Evolutionary conservation across 53 echinoderm and acorn worm species (phyloP).

Genomic region (Crossaster papposus): DNA sequence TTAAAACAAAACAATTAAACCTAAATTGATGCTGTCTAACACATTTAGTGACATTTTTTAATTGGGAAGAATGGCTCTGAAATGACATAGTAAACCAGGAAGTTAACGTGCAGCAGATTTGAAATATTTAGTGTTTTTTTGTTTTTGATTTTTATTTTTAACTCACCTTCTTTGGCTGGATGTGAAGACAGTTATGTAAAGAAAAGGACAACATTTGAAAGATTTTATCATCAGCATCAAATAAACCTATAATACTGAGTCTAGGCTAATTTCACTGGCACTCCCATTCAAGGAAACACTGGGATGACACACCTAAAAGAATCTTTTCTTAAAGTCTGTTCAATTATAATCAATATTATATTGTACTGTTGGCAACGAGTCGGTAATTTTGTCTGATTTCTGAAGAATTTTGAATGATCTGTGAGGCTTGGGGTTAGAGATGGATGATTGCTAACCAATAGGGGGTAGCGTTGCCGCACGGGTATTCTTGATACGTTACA

Average conservation of each 20-base stretch:
- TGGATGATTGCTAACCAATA: no score
- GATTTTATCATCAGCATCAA: constrained; percentile 26
- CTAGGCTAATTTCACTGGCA: not conserved
- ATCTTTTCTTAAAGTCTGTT: not conserved
- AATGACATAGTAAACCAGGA: not conserved
- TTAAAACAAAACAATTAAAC: no score
- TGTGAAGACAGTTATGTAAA: constrained; percentile 24
- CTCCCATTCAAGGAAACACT: not conserved
- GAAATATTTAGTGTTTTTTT: not conserved
- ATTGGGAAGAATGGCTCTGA: not conserved
- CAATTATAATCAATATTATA: no score
- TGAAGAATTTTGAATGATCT: no score
- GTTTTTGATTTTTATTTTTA: not conserved
- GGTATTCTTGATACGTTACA: no score
- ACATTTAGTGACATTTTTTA: not conserved
- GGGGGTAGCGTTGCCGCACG: no score
- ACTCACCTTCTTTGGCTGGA: constrained; percentile 56
- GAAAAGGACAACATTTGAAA: constrained; percentile 18
- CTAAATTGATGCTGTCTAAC: no score
- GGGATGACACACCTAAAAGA: not conserved
- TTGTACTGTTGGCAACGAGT: no score
- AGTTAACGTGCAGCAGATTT: constrained; percentile 35
- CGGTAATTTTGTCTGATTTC: no score
- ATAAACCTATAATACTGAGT: not conserved
- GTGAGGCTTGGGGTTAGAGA: no score